phyloP scores from a whole-genome alignment of 2,797 vertebrate species.

The Huso huso region DNA sequence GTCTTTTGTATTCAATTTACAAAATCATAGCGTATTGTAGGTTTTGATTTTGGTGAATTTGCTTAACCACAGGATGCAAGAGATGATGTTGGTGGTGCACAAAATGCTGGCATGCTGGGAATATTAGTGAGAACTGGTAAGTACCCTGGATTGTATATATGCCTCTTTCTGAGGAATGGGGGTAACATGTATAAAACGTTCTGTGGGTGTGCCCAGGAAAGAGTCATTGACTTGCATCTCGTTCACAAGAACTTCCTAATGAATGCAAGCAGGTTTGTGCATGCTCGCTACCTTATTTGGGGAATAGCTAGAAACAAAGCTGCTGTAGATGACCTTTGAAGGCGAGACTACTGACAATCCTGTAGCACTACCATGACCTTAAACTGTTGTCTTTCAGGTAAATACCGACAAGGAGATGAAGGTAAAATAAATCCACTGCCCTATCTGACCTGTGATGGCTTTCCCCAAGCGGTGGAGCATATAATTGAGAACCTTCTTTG shows the following conservation, averaged over 20 bases:
- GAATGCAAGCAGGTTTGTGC: too few relatives aligned
- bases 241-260: too few relatives aligned
- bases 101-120: constrained; percentile 79
- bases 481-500: constrained; percentile 72
- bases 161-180: too few relatives aligned
- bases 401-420: constrained; percentile 87
- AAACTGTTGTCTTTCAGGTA: constrained; percentile 59
- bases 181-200: too few relatives aligned
- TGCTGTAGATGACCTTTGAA: too few relatives aligned
- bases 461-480: constrained; percentile 81
- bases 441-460: constrained; percentile 74
- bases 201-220: too few relatives aligned
- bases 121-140: constrained; percentile 86
- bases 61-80: constrained; percentile 69
- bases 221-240: too few relatives aligned
- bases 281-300: too few relatives aligned
- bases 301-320: too few relatives aligned
- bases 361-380: not conserved
- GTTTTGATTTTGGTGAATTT: constrained; percentile 3
- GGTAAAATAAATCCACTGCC: constrained; percentile 72
- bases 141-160: constrained; percentile 20
- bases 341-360: too few relatives aligned
- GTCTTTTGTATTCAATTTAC: not conserved
- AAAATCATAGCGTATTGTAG: constrained; percentile 28
- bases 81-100: constrained; percentile 88